These are phyloP conservation scores for Erebia aethiops DNA, from an alignment of 2,888 invertebrate species.

Conservation along the genomic window DNA sequence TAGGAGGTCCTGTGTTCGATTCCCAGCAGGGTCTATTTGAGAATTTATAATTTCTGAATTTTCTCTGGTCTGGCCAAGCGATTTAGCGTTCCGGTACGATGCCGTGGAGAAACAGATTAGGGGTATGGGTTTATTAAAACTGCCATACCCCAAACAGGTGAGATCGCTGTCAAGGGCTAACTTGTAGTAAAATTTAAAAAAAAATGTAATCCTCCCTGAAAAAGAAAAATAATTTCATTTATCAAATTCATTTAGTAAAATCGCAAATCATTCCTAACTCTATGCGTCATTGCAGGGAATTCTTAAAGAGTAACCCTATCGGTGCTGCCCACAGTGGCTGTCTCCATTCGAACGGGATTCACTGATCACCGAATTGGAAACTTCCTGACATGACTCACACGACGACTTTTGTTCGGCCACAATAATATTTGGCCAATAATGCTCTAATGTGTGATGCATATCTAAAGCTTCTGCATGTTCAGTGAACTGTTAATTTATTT, in stretches of 20 bases:
- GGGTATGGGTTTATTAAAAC: too few relatives aligned
- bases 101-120: too few relatives aligned
- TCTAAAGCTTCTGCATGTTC: slow-evolving; percentile 1
- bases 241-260: background rate
- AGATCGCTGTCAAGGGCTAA: too few relatives aligned
- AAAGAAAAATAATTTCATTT: too few relatives aligned
- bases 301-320: slow-evolving; percentile 65
- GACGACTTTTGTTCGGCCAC: slow-evolving; percentile 19
- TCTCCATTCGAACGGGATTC: slow-evolving; percentile 48
- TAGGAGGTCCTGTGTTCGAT: too few relatives aligned
- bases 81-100: too few relatives aligned
- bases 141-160: too few relatives aligned
- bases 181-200: too few relatives aligned
- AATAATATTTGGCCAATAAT: slow-evolving; percentile 26
- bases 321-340: slow-evolving; percentile 63
- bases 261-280: slow-evolving; percentile 25
- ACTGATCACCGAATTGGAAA: slow-evolving; percentile 42
- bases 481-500: background rate
- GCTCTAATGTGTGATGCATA: slow-evolving; percentile 5
- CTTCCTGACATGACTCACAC: slow-evolving; percentile 39
- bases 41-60: too few relatives aligned
- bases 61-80: too few relatives aligned
- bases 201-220: too few relatives aligned
- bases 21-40: too few relatives aligned
- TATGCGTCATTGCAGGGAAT: slow-evolving; percentile 33